phyloP scores from a whole-genome alignment of 2,888 invertebrate species.

The Drosophila parthenogenetica region DNA sequence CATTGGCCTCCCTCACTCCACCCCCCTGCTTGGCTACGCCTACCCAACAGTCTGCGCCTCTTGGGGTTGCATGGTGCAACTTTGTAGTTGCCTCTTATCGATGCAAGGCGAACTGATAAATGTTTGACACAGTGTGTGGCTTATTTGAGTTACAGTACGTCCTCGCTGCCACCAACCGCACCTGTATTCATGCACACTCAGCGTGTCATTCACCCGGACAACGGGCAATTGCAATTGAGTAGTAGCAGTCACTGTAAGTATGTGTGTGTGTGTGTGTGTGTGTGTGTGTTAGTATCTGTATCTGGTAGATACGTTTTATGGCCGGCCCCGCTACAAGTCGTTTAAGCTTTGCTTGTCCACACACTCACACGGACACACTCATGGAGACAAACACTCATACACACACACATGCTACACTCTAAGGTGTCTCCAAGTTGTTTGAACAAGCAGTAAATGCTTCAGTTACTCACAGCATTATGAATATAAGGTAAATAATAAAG shows the following conservation, averaged over 20 bases:
- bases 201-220: conserved; percentile 61
- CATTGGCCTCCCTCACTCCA: conserved; percentile 27
- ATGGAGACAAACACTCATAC: conserved; percentile 6
- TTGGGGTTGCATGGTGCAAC: conserved; percentile 54
- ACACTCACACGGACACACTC: conserved; percentile 26
- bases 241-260: conserved; percentile 18
- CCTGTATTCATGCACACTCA: conserved; percentile 33
- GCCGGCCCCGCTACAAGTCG: conserved; percentile 22
- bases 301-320: conserved; percentile 70
- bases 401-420: conserved; percentile 18
- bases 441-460: conserved; percentile 57
- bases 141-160: conserved; percentile 60
- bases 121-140: conserved; percentile 75
- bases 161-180: conserved; percentile 24
- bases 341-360: conserved; percentile 63
- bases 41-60: not conserved
- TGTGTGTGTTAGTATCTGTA: conserved; percentile 38
- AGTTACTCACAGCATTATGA: conserved; percentile 36
- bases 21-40: no score
- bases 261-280: not conserved
- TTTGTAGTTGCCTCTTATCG: conserved; percentile 76
- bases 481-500: conserved; percentile 40
- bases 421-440: conserved; percentile 41
- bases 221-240: conserved; percentile 54
- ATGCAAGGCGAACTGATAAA: conserved; percentile 66